phyloP scores from a whole-genome alignment of 2,888 invertebrate species.

The Xestobium rufovillosum region DNA sequence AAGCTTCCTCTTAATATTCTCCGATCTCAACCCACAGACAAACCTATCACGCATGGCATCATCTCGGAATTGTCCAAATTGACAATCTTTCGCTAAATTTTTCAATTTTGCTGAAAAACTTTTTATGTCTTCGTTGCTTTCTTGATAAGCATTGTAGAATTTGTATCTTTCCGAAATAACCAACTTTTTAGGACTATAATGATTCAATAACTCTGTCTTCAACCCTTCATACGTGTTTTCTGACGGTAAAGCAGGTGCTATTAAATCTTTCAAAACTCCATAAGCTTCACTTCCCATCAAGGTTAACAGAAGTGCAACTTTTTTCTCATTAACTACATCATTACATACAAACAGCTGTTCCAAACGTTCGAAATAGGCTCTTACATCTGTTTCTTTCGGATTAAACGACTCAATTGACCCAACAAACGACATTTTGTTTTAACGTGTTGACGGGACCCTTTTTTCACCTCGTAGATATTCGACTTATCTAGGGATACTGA shows the following conservation, averaged over 20 bases:
- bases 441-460: too few relatives aligned
- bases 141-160: conserved; percentile 25
- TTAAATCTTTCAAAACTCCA: conserved; percentile 20
- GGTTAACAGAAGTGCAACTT: conserved; percentile 24
- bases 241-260: conserved; percentile 18
- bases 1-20: conserved; percentile 20
- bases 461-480: too few relatives aligned
- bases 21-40: conserved; percentile 23
- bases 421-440: too few relatives aligned
- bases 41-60: conserved; percentile 21
- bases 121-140: conserved; percentile 10
- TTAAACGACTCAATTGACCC: conserved; percentile 21
- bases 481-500: too few relatives aligned
- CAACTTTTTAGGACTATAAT: conserved; percentile 22
- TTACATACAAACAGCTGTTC: conserved; percentile 23
- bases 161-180: conserved; percentile 26
- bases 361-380: conserved; percentile 5
- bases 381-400: conserved; percentile 13
- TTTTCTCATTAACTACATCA: conserved; percentile 18
- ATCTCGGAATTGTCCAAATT: conserved; percentile 25
- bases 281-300: conserved; percentile 24
- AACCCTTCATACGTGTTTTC: conserved; percentile 20
- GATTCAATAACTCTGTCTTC: conserved; percentile 15
- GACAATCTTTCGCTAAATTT: conserved; percentile 23
- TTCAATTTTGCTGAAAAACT: conserved; percentile 23